Percentiles rank a stretch among this genome's conserved stretches.
Conservation (phyloP, 2,797 vertebrate genomes). For the Leuciscus waleckii region DNA sequence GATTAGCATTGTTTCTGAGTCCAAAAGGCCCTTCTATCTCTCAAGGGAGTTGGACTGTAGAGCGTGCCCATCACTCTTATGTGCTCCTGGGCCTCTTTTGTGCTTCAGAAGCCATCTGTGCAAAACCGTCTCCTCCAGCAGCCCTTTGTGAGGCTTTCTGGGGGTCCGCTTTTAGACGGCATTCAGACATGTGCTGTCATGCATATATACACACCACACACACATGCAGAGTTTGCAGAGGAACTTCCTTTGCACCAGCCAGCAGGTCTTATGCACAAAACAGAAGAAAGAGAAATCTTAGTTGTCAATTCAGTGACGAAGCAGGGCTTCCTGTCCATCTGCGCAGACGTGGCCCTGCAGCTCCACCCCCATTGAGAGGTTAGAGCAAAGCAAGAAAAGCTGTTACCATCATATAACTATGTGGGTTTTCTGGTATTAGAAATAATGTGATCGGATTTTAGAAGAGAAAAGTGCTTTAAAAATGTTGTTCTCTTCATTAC, state of each 20-base stretch:
- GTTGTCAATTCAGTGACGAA: constrained; percentile 67
- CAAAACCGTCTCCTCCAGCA: constrained; percentile 66
- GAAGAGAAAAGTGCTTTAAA: neutral
- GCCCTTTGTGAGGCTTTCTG: constrained; percentile 46
- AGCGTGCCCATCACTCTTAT: constrained; percentile 60
- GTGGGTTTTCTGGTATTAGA: neutral
- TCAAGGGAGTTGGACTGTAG: constrained; percentile 52
- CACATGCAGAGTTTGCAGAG: constrained; percentile 49
- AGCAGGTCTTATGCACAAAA: constrained; percentile 60
- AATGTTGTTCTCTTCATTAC: too few species aligned
- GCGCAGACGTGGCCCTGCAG: constrained; percentile 26
- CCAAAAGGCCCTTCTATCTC: constrained; percentile 48
- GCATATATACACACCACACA: constrained; percentile 37
- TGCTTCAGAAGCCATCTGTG: constrained; percentile 73
- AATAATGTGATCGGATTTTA: neutral
- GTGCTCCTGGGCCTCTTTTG: constrained; percentile 63
- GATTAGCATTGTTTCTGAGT: constrained; percentile 50
- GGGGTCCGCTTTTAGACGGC: constrained; percentile 51
- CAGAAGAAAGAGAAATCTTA: constrained; percentile 64
- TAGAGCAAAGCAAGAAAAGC: constrained; percentile 46
- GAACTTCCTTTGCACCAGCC: constrained; percentile 58
- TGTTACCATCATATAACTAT: neutral
- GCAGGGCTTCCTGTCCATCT: constrained; percentile 61
- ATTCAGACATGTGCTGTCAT: constrained; percentile 60
- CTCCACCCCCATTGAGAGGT: constrained; percentile 36